Evolutionary conservation across 2,888 invertebrate species (phyloP), one percentile per base, ranked within the genome.

Genomic region (Drosophila gaucha): DNA sequence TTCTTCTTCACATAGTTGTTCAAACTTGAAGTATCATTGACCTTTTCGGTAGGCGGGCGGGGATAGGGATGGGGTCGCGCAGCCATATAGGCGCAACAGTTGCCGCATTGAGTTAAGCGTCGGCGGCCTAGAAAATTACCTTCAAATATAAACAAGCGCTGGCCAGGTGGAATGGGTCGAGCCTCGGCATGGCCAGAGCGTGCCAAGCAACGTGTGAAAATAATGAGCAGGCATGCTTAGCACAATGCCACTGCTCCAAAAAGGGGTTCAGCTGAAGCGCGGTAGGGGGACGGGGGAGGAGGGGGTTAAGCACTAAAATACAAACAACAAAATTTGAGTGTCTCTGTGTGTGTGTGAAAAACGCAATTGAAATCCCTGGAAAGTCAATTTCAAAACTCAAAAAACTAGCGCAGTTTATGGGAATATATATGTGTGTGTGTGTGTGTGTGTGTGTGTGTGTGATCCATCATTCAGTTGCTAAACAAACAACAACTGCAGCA

Each of bases 21-120:
- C 85, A 86, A 85, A 85, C 87, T 85, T 66, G 56, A 67, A 83
- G 82, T 83, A 83, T 83, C 82, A 83, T 83, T 83, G 88, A 83
- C 82, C 82, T 87, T 70, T 87, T 10, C 31, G 33, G 46, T 3
- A 16, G 24, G 49, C 6, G 33, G 9, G 57, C 12, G 57, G 12
- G 26, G 26, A 24, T n/a, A 26, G n/a, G 6, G 12, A 22, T 0
- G 8, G 5, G 38, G 8, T 2, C 3, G n/a, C 6, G 6, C 49
- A 6, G 20, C 44, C 31, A 18, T 57, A 18, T 59, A 83, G 86
- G 67, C 84, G 84, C 80, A 86, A 86, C 86, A 80, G 80, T 86
- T 83, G 80, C 78, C 47, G 51, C 52, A 44, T 74, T 52, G 65
- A 74, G 76, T 82, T 68, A 82, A 74, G 70, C 83, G 79, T 49